These are phyloP conservation scores for Neodiprion lecontei DNA, from an alignment of 1,140 invertebrate species.

Conservation along the genomic window DNA sequence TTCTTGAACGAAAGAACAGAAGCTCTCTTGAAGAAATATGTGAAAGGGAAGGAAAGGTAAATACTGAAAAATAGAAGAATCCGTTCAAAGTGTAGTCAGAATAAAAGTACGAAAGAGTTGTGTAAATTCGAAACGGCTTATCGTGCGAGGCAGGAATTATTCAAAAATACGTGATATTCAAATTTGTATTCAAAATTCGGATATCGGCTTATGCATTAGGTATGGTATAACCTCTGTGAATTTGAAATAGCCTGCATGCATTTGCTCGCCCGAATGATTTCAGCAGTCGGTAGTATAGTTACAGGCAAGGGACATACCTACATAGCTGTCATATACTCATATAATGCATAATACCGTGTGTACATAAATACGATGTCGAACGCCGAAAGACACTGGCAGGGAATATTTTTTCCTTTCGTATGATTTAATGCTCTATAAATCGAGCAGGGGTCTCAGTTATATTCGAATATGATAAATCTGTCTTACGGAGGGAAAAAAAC, in stretches of 20 bases:
- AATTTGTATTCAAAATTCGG: not conserved
- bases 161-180: not conserved
- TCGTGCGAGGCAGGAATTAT: not conserved
- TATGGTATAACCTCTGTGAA: not conserved
- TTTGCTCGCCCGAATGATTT: constrained; percentile 1
- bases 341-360: not conserved
- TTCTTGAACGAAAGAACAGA: too few species aligned
- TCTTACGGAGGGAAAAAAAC: not conserved
- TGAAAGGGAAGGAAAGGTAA: not conserved
- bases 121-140: not conserved
- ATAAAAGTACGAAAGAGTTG: not conserved
- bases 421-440: constrained; percentile 2
- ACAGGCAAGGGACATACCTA: too few species aligned
- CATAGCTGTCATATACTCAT: not conserved
- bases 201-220: constrained; percentile 4
- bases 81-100: not conserved
- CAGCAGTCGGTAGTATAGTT: not conserved
- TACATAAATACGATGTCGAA: not conserved
- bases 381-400: not conserved
- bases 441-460: not conserved
- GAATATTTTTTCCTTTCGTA: not conserved
- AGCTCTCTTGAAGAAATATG: too few species aligned
- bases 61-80: not conserved
- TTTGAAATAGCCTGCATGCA: not conserved
- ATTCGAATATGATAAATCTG: not conserved